These are phyloP conservation scores for Tamias sibiricus DNA, from an alignment of 2,113 vertebrate genomes.

Conservation along the genomic window DNA sequence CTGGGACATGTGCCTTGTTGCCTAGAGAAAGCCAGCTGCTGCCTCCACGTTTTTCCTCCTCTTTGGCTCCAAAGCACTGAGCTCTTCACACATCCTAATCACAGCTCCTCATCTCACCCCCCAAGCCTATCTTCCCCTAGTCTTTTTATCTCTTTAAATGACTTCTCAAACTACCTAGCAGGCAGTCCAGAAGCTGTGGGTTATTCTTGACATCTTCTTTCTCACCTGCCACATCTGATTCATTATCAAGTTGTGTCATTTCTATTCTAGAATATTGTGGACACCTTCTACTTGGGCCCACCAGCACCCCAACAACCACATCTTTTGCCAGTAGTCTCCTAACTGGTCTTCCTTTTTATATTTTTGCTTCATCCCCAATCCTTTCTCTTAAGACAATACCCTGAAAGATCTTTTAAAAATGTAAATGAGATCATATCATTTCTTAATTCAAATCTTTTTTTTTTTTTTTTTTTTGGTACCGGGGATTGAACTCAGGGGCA, in stretches of 20 bases:
- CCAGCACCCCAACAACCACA: neutral
- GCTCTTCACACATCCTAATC: neutral
- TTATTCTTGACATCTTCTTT: neutral
- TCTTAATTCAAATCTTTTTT: neutral
- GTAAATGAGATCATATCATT: neutral
- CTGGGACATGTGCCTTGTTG: neutral
- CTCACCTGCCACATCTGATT: neutral
- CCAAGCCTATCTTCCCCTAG: neutral
- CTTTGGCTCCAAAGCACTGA: neutral
- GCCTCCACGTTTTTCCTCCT: neutral
- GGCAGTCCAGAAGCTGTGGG: neutral
- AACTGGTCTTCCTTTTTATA: neutral
- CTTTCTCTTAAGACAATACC: neutral
- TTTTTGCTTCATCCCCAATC: neutral
- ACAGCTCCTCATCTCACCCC: neutral
- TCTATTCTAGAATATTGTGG: neutral
- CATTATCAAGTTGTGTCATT: neutral
- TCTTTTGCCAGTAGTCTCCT: neutral
- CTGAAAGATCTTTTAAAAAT: neutral
- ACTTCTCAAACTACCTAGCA: neutral
- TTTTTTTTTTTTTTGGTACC: too few relatives aligned
- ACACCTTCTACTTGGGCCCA: neutral
- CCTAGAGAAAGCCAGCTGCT: neutral
- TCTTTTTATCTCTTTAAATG: neutral
- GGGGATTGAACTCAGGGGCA: too few relatives aligned